These are phyloP conservation scores for Apistogramma diplotaenia DNA, from an alignment of 2,113 vertebrate genomes.

Conservation along the genomic window DNA sequence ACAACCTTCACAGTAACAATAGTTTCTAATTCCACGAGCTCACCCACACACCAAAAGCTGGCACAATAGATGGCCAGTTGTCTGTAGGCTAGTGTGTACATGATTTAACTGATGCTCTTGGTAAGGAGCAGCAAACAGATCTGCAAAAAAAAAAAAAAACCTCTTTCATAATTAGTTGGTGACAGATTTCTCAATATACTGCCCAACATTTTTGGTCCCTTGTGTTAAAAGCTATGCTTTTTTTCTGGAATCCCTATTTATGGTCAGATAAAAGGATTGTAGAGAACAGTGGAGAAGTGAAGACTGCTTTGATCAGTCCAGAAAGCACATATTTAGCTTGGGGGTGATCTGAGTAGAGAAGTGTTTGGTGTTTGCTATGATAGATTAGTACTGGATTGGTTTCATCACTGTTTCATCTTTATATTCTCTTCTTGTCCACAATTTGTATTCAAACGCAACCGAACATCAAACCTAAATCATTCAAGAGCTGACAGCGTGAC, in stretches of 20 bases:
- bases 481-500: constrained; percentile 42
- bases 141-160: constrained; percentile 8
- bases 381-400: constrained; percentile 63
- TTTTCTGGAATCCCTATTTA: constrained; percentile 54
- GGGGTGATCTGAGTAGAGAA: constrained; percentile 58
- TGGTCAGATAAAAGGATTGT: constrained; percentile 69
- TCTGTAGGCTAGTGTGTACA: constrained; percentile 1
- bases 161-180: constrained; percentile 59
- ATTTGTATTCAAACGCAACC: constrained; percentile 50
- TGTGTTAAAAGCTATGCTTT: constrained; percentile 46
- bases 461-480: constrained; percentile 53
- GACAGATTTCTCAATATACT: constrained; percentile 54
- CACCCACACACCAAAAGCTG: constrained; percentile 26
- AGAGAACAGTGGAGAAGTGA: constrained; percentile 50
- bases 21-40: constrained; percentile 30
- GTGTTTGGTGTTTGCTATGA: constrained; percentile 65
- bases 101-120: constrained; percentile 29
- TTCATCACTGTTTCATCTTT: constrained; percentile 60
- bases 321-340: constrained; percentile 64
- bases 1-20: constrained; percentile 38
- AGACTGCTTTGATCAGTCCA: constrained; percentile 68
- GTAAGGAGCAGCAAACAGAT: constrained; percentile 36
- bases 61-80: constrained; percentile 29
- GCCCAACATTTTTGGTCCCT: constrained; percentile 53
- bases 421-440: constrained; percentile 51